Percentiles rank a stretch among this genome's conserved stretches.
Conservation (phyloP, 2,113 vertebrate genomes). For the Climacteris rufus region DNA sequence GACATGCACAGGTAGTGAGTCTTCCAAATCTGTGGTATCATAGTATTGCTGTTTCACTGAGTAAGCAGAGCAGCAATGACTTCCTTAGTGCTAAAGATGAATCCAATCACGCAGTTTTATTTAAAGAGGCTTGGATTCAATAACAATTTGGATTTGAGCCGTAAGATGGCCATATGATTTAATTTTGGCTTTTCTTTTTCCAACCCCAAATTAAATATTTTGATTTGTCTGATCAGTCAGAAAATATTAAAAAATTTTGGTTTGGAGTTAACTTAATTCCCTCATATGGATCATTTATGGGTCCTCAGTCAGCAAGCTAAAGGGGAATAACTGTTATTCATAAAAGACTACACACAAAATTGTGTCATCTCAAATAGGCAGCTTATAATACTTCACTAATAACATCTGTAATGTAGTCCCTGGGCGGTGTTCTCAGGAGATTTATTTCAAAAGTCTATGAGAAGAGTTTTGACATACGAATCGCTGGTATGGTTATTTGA, state of each 20-base stretch:
- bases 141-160: background rate
- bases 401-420: background rate
- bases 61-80: background rate
- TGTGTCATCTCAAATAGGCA: background rate
- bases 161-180: background rate
- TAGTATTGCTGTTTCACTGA: background rate
- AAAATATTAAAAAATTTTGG: background rate
- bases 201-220: background rate
- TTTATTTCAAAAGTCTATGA: background rate
- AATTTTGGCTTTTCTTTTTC: background rate
- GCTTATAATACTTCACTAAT: background rate
- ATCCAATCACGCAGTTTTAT: background rate
- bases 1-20: background rate
- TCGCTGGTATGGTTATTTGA: background rate
- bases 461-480: background rate
- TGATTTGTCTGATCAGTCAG: background rate
- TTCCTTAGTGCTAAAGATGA: background rate
- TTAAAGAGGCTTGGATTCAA: background rate
- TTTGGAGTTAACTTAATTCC: background rate
- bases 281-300: background rate
- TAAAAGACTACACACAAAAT: background rate
- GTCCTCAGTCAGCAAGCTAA: background rate
- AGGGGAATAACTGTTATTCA: background rate
- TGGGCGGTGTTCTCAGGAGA: background rate
- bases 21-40: background rate